phyloP scores from a whole-genome alignment of 2,888 invertebrate species.

The Cryptus viduatorius region DNA sequence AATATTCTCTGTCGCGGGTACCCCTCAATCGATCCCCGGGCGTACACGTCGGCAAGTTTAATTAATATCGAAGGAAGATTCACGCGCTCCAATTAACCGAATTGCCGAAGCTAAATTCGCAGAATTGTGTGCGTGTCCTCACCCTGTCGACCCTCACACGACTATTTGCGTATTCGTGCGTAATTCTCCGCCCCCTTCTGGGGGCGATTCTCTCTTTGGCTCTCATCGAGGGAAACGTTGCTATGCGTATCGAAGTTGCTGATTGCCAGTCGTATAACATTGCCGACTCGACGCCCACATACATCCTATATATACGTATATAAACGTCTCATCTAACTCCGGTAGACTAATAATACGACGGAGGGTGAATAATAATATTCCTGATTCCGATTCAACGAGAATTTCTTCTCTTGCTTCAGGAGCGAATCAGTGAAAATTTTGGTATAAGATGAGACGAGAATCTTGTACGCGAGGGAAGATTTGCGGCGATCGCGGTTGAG shows the following conservation, averaged over 20 bases:
- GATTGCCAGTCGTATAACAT: conserved; percentile 32
- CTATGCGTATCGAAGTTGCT: conserved; percentile 13
- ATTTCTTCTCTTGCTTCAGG: too few relatives aligned
- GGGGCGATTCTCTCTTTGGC: neutral
- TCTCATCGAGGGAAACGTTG: conserved; percentile 10
- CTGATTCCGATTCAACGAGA: neutral
- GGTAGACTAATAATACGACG: neutral
- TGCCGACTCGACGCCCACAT: neutral
- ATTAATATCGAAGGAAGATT: conserved; percentile 70
- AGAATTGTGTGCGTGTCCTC: neutral
- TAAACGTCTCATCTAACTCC: neutral
- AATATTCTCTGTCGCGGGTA: conserved; percentile 2
- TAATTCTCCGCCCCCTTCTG: neutral
- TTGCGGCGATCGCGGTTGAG: neutral
- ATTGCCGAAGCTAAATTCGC: conserved; percentile 62
- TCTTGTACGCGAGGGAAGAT: neutral
- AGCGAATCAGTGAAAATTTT: too few relatives aligned
- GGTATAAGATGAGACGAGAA: too few relatives aligned
- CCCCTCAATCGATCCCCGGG: conserved; percentile 46
- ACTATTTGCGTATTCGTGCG: conserved; percentile 10
- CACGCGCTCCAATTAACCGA: conserved; percentile 66
- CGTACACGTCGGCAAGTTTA: conserved; percentile 53
- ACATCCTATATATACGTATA: neutral
- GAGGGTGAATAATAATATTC: conserved; percentile 6
- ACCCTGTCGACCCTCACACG: neutral